phyloP scores from a whole-genome alignment of 2,797 vertebrate species.

The Pipistrellus kuhlii region DNA sequence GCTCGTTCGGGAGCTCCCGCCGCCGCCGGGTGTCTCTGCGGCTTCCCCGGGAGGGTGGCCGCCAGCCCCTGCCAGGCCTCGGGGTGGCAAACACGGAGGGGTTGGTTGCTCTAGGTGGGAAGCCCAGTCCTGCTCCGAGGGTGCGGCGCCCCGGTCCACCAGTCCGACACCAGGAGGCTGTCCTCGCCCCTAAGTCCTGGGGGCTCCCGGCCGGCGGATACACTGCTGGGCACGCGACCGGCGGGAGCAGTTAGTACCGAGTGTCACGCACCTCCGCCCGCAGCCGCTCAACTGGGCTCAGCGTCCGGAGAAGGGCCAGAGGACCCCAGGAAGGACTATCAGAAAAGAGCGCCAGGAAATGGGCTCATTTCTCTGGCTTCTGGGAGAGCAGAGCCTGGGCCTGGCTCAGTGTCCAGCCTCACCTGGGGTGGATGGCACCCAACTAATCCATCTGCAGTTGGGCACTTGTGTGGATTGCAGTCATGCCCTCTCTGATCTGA shows the following conservation, averaged over 20 bases:
- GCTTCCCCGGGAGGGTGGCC: background rate
- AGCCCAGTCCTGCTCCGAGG: background rate
- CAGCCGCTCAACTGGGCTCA: background rate
- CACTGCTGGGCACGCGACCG: background rate
- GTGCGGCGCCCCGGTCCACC: background rate
- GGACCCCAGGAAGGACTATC: background rate
- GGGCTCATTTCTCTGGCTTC: background rate
- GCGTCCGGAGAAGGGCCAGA: background rate
- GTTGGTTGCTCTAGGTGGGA: background rate
- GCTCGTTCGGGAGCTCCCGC: background rate
- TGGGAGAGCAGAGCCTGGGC: background rate
- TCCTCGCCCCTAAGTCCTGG: background rate
- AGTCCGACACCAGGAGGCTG: background rate
- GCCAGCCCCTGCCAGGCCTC: constrained; percentile 1
- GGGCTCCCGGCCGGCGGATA: background rate
- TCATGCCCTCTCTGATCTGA: background rate
- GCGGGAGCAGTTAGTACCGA: background rate
- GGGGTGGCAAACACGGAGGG: constrained; percentile 17
- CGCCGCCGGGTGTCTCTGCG: background rate
- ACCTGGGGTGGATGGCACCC: background rate
- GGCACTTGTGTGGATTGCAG: background rate
- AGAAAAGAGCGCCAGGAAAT: background rate
- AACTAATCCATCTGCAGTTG: background rate
- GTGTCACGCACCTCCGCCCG: background rate
- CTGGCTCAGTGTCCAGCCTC: background rate